Conservation (phyloP, 2,888 invertebrate species). For the Zygothrica quintamaculata region DNA sequence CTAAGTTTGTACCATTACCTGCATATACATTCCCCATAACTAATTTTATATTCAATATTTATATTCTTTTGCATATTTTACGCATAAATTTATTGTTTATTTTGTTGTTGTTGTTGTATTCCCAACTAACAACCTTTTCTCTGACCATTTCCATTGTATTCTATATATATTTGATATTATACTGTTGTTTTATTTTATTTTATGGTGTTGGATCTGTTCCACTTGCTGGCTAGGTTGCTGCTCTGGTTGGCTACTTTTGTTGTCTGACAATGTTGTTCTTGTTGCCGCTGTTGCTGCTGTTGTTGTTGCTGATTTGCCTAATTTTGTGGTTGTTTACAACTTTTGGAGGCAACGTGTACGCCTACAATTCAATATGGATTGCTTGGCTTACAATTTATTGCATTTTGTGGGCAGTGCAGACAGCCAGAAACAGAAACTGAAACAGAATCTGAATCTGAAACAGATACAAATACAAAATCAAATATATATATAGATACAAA, state of each 20-base stretch:
- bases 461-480: slow-evolving; percentile 21
- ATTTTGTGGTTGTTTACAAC: slow-evolving; percentile 70
- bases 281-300: slow-evolving; percentile 31
- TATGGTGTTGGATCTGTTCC: slow-evolving; percentile 56
- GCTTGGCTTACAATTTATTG: slow-evolving; percentile 70
- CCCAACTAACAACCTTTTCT: slow-evolving; percentile 5
- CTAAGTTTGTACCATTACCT: too few species aligned
- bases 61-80: slow-evolving; percentile 24
- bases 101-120: too few species aligned
- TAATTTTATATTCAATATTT: slow-evolving; percentile 27
- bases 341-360: slow-evolving; percentile 70
- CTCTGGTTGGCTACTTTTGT: slow-evolving; percentile 50
- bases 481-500: slow-evolving; percentile 16
- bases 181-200: too few species aligned
- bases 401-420: slow-evolving; percentile 78
- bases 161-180: slow-evolving; percentile 23
- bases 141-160: slow-evolving; percentile 32
- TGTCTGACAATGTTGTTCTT: slow-evolving; percentile 2
- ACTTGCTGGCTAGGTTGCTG: slow-evolving; percentile 56
- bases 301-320: slow-evolving; percentile 72
- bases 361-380: slow-evolving; percentile 66
- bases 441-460: slow-evolving; percentile 9
- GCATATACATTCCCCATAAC: too few species aligned
- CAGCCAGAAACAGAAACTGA: slow-evolving; percentile 38
- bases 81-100: slow-evolving; percentile 37